A percentile compares a stretch with the other conserved stretches of the same genome.
phyloP scores from a whole-genome alignment of 2,888 invertebrate genomes.

The Aleiodes testaceus region DNA sequence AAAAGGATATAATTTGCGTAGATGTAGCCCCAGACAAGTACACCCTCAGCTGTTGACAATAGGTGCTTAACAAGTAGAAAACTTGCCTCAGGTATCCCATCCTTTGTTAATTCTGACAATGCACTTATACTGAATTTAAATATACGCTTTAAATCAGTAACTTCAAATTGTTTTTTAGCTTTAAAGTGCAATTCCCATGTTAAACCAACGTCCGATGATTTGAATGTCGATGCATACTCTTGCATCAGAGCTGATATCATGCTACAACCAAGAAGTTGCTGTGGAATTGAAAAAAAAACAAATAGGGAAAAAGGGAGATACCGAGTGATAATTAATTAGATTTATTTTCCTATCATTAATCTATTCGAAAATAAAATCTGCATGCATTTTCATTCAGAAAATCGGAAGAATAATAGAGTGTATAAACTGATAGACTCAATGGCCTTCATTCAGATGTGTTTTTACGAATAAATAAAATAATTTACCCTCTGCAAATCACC shows the following conservation, averaged over 20 bases:
- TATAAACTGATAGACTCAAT: neutral
- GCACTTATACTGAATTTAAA: conserved; percentile 82
- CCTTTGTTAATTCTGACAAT: conserved; percentile 77
- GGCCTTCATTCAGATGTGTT: neutral
- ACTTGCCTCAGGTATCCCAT: conserved; percentile 75
- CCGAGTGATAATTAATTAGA: conserved; percentile 1
- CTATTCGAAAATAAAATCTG: no score
- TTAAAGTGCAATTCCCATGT: conserved; percentile 91
- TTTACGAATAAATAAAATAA: conserved; percentile 33
- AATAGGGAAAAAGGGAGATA: neutral
- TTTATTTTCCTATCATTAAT: neutral
- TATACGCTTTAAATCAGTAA: conserved; percentile 84
- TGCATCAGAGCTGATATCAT: conserved; percentile 88
- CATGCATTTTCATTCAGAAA: no score
- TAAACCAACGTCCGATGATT: conserved; percentile 89
- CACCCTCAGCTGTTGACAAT: conserved; percentile 84
- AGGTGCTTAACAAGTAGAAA: conserved; percentile 80
- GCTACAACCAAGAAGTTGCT: conserved; percentile 90
- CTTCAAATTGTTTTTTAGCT: conserved; percentile 90
- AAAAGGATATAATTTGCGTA: conserved; percentile 77
- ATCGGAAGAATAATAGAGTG: no score
- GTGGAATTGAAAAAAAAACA: conserved; percentile 55
- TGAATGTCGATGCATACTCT: conserved; percentile 89
- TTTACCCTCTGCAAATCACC: conserved; percentile 79
- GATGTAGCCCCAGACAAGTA: conserved; percentile 88